These are phyloP conservation scores for Clanis bilineata DNA, from an alignment of 2,888 invertebrate genomes.

Conservation along the genomic window DNA sequence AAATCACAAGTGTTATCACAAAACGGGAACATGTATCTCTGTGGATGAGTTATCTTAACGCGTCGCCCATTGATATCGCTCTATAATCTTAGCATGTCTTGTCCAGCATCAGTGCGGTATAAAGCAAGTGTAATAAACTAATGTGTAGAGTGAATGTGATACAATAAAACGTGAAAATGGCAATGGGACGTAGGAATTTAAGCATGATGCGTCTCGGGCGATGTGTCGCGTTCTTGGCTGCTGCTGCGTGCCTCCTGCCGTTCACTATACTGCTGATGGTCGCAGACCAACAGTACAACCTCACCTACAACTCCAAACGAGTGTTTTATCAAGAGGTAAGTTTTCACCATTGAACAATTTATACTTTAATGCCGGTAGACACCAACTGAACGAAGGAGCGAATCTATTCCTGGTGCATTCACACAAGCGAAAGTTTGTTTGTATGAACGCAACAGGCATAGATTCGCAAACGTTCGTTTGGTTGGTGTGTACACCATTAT, in stretches of 20 bases:
- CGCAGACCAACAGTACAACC: constrained; percentile 83
- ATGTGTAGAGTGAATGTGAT: background rate
- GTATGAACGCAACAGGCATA: too few relatives aligned
- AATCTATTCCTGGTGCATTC: too few relatives aligned
- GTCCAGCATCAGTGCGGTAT: background rate
- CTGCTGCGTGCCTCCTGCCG: constrained; percentile 82
- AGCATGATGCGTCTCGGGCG: constrained; percentile 78
- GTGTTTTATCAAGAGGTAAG: constrained; percentile 81
- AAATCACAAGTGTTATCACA: background rate
- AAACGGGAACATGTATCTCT: background rate
- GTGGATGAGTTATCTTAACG: background rate
- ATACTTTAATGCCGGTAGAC: too few relatives aligned
- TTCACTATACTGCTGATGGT: constrained; percentile 83
- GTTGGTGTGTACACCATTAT: too few relatives aligned
- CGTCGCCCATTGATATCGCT: constrained; percentile 10
- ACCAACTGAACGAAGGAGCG: too few relatives aligned
- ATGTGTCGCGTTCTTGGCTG: constrained; percentile 83
- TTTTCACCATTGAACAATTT: constrained; percentile 16
- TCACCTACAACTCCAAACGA: constrained; percentile 75
- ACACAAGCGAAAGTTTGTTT: too few relatives aligned
- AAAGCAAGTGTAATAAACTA: background rate
- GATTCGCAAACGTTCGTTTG: too few relatives aligned
- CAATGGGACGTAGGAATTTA: constrained; percentile 64
- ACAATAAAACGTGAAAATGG: constrained; percentile 33
- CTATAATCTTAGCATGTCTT: background rate